These are phyloP conservation scores for Coelopa pilipes DNA, from an alignment of 2,888 invertebrate species.

Conservation along the genomic window DNA sequence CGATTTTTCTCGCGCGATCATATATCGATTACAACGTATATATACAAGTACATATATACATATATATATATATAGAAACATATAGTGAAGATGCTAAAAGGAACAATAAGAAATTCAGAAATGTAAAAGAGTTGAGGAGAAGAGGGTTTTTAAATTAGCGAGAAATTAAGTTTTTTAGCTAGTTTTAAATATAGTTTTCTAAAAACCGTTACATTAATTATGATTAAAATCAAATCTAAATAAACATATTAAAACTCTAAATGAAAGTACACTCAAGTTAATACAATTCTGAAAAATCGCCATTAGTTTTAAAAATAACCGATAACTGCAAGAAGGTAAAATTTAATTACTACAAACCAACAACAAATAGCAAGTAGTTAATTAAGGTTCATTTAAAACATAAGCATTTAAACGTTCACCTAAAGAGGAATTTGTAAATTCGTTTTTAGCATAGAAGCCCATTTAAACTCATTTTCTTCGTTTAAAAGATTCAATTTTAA, in stretches of 20 bases:
- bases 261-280: conserved; percentile 8
- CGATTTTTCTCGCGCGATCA: neutral
- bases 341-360: conserved; percentile 15
- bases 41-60: conserved; percentile 5
- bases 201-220: conserved; percentile 5
- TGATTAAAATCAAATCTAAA: neutral
- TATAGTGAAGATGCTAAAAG: conserved; percentile 37
- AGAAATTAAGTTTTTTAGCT: conserved; percentile 12
- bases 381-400: conserved; percentile 5
- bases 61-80: conserved; percentile 10
- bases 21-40: conserved; percentile 8
- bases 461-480: too few species aligned
- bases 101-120: conserved; percentile 9
- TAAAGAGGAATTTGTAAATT: conserved; percentile 6
- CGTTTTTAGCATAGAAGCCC: neutral
- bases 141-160: conserved; percentile 35
- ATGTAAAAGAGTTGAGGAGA: conserved; percentile 34
- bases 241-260: neutral
- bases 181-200: conserved; percentile 17
- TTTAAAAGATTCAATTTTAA: too few species aligned
- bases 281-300: conserved; percentile 51
- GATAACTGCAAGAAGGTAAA: conserved; percentile 8
- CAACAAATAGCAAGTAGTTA: conserved; percentile 21
- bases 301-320: conserved; percentile 55
- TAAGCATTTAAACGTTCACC: neutral